These are phyloP conservation scores for Diadema setosum DNA, from an alignment of 35 echinoderm and acorn worm species.

Conservation along the genomic window DNA sequence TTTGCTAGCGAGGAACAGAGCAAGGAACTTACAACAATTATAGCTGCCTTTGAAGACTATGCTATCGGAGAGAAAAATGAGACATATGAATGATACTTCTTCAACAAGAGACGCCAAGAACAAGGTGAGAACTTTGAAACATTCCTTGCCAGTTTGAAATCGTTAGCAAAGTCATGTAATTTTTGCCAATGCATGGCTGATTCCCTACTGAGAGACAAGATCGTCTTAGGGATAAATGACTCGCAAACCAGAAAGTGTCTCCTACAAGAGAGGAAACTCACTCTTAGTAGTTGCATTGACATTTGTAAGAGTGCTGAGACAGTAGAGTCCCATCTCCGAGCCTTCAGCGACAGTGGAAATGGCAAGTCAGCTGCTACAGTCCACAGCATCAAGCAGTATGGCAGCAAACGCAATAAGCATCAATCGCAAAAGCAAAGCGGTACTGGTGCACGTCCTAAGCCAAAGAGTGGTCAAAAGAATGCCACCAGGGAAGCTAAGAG, in stretches of 20 bases:
- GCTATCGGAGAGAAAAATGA: constrained; percentile 20
- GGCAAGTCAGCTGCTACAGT: neutral
- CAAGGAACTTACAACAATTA: neutral
- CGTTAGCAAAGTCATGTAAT: constrained; percentile 2
- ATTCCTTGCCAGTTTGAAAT: neutral
- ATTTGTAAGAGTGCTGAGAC: constrained; percentile 15
- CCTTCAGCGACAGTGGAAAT: neutral
- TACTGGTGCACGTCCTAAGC: neutral
- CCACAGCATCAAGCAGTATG: neutral
- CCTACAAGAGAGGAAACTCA: constrained; percentile 5
- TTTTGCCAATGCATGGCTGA: constrained; percentile 39
- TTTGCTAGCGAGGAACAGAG: neutral
- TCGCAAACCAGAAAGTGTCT: neutral
- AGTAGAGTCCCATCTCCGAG: neutral
- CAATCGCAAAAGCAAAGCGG: neutral
- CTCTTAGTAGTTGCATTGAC: constrained; percentile 19
- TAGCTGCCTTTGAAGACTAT: constrained; percentile 6
- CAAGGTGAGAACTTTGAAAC: constrained; percentile 14
- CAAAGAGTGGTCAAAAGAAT: neutral
- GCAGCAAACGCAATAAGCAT: neutral
- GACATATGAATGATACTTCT: constrained; percentile 45
- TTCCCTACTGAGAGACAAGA: neutral
- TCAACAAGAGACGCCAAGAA: constrained; percentile 10
- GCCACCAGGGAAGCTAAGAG: neutral
- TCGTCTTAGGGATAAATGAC: constrained; percentile 6